These are phyloP conservation scores for Monoplex corrugatus DNA, from an alignment of 2,888 invertebrate genomes.

Conservation along the genomic window DNA sequence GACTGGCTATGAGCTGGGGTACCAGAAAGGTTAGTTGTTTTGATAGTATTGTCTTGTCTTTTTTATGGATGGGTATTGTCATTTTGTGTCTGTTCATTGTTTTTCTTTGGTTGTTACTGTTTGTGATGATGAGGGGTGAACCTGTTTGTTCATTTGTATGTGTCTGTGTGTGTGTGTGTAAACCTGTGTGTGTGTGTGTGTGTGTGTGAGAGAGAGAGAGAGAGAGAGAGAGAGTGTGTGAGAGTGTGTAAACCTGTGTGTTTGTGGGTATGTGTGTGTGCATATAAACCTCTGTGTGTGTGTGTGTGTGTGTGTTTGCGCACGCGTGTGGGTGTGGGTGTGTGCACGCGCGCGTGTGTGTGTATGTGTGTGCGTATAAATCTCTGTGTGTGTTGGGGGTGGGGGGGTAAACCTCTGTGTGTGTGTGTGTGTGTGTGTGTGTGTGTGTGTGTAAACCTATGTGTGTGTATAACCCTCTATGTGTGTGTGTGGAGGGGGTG, in stretches of 20 bases:
- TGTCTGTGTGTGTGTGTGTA: not conserved
- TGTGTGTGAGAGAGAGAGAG: not conserved
- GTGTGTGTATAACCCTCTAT: too few species aligned
- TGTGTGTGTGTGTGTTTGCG: too few species aligned
- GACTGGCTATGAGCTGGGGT: conserved; percentile 95
- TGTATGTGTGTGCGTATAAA: not conserved
- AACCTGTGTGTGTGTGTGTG: not conserved
- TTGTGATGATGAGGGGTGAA: not conserved
- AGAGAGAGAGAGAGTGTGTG: too few species aligned
- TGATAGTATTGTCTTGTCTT: not conserved
- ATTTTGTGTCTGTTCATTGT: not conserved
- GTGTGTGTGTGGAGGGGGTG: not conserved
- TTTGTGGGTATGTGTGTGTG: not conserved
- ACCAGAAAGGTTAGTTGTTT: conserved; percentile 85
- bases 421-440: not conserved
- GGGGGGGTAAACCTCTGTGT: too few species aligned
- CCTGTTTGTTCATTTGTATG: not conserved
- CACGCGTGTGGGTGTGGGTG: too few species aligned
- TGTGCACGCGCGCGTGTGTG: not conserved
- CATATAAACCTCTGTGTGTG: too few species aligned
- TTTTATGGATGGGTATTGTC: not conserved
- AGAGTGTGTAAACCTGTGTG: too few species aligned
- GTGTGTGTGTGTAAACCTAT: too few species aligned
- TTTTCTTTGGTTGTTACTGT: not conserved
- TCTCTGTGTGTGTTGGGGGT: not conserved